These are phyloP conservation scores for Chanos chanos DNA, from an alignment of 2,797 vertebrate genomes.

Conservation along the genomic window DNA sequence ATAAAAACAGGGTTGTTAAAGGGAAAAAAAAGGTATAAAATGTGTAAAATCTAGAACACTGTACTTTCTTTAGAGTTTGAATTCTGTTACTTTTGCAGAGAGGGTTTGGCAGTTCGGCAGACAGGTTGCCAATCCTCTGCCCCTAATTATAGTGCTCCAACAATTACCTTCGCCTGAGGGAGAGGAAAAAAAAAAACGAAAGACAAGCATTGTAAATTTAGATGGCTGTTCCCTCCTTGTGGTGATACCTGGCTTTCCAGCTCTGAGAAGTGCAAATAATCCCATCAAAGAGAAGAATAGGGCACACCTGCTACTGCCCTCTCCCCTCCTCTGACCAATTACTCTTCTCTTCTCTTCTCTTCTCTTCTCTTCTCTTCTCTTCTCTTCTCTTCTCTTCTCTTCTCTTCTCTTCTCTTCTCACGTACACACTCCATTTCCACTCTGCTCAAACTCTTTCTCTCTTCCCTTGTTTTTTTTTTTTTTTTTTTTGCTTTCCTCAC, in stretches of 20 bases:
- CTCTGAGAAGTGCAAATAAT: constrained; percentile 78
- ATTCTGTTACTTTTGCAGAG: constrained; percentile 44
- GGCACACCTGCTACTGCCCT: constrained; percentile 65
- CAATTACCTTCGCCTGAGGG: constrained; percentile 68
- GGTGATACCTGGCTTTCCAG: constrained; percentile 72
- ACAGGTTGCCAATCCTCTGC: constrained; percentile 68
- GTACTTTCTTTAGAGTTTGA: constrained; percentile 53
- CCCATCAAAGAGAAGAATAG: constrained; percentile 77
- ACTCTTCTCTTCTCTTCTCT: constrained; percentile 61
- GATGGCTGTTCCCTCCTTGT: constrained; percentile 54
- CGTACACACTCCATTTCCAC: too few species aligned
- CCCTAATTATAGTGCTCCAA: constrained; percentile 77
- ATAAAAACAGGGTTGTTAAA: constrained; percentile 7
- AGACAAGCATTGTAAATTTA: constrained; percentile 65
- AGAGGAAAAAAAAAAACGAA: constrained; percentile 29
- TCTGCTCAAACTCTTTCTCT: too few species aligned
- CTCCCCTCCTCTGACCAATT: constrained; percentile 62
- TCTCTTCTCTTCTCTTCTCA: background rate
- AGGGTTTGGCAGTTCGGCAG: constrained; percentile 66
- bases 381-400: background rate
- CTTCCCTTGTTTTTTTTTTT: too few species aligned
- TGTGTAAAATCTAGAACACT: constrained; percentile 41
- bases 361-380: constrained; percentile 13
- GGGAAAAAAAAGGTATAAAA: constrained; percentile 8
- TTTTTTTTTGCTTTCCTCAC: too few species aligned